Conservation (phyloP, 2,113 vertebrate species). For the Nothobranchius kuhntae region DNA sequence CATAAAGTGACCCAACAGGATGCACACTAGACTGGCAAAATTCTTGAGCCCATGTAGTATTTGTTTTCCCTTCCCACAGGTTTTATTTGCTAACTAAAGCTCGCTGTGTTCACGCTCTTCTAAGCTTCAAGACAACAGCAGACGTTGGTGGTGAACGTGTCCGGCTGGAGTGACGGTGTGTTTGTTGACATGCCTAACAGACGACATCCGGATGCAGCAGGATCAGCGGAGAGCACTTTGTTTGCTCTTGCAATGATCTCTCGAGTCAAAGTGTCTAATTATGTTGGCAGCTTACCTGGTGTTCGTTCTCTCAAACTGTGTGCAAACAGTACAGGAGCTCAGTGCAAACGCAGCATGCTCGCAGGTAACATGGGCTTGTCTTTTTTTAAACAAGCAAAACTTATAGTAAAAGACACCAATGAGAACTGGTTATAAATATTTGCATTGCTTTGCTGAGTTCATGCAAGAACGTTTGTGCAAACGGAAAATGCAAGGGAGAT, state of each 20-base stretch:
- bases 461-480: too few species aligned
- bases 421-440: too few species aligned
- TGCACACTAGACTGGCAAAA: conserved; percentile 5
- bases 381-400: too few species aligned
- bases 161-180: conserved; percentile 49
- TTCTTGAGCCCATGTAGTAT: too few species aligned
- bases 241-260: conserved; percentile 77
- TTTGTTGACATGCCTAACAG: conserved; percentile 79
- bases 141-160: conserved; percentile 34
- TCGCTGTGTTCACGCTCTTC: neutral
- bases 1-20: conserved; percentile 45
- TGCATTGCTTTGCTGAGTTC: too few species aligned
- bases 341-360: conserved; percentile 29
- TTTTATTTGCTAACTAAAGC: conserved; percentile 43
- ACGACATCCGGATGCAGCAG: conserved; percentile 84
- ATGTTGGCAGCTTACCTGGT: conserved; percentile 62
- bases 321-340: conserved; percentile 68
- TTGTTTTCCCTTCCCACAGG: conserved; percentile 29
- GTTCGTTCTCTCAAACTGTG: conserved; percentile 59
- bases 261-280: conserved; percentile 68
- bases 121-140: neutral
- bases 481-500: too few species aligned
- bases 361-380: conserved; percentile 6
- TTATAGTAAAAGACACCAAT: neutral
- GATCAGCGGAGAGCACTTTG: conserved; percentile 70